Conservation (phyloP, 2,113 vertebrate species). For the Dolichallabes microphthalmus region DNA sequence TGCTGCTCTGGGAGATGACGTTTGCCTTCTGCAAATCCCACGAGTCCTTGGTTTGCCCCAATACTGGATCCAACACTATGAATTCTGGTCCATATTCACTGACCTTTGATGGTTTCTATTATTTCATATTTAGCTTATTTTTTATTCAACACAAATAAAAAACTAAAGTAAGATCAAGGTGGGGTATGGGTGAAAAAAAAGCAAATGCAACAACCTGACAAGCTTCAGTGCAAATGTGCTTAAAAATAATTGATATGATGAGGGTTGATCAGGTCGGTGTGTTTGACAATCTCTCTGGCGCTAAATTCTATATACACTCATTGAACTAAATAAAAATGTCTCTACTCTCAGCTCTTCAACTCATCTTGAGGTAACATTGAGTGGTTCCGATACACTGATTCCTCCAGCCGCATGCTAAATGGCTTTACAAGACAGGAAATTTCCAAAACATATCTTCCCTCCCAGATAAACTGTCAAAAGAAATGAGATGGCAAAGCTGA, state of each 20-base stretch:
- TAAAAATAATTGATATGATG: constrained; percentile 38
- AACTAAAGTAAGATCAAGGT: constrained; percentile 4
- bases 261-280: not conserved
- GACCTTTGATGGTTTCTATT: constrained; percentile 54
- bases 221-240: constrained; percentile 53
- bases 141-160: constrained; percentile 59
- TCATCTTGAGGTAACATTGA: constrained; percentile 38
- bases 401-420: constrained; percentile 20
- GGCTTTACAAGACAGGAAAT: constrained; percentile 1
- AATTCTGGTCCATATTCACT: constrained; percentile 53
- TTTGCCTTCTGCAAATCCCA: constrained; percentile 49
- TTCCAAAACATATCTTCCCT: not conserved
- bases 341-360: not conserved
- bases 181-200: not conserved
- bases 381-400: constrained; percentile 5
- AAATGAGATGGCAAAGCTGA: constrained; percentile 46
- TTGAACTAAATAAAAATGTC: constrained; percentile 7
- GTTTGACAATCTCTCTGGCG: constrained; percentile 22
- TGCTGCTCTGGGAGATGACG: constrained; percentile 56
- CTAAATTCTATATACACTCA: constrained; percentile 15
- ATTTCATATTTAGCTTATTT: constrained; percentile 60
- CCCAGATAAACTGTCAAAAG: constrained; percentile 11
- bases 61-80: constrained; percentile 39
- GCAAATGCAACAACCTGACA: constrained; percentile 46
- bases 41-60: constrained; percentile 51